phyloP scores from a whole-genome alignment of 2,797 vertebrate species.

The Macrochelys suwanniensis region DNA sequence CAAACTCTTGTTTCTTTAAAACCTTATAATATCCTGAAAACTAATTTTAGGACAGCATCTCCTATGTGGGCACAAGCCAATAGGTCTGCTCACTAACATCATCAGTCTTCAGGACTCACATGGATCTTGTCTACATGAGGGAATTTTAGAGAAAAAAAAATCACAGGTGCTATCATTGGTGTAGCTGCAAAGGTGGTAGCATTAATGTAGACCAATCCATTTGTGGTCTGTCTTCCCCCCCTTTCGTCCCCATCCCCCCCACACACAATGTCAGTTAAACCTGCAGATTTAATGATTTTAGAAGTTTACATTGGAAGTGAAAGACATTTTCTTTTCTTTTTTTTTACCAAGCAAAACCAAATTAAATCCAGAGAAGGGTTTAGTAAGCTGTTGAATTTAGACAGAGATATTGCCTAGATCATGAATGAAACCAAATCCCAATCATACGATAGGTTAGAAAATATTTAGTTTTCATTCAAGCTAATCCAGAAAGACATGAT shows the following conservation, averaged over 20 bases:
- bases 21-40: fast-evolving
- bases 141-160: no score
- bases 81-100: background rate
- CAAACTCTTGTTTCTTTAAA: background rate
- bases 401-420: background rate
- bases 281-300: background rate
- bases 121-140: background rate
- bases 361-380: background rate
- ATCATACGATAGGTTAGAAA: background rate
- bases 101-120: background rate
- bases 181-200: no score
- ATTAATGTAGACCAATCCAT: no score
- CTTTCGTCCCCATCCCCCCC: no score
- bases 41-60: background rate
- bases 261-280: background rate
- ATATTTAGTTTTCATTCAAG: slow-evolving; percentile 12
- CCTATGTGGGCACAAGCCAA: fast-evolving
- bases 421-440: background rate
- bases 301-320: background rate
- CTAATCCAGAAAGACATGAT: background rate
- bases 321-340: background rate
- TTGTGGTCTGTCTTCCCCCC: no score
- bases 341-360: background rate
- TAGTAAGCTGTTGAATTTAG: background rate
- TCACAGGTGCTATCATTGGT: no score